These are phyloP conservation scores for Sinocyclocheilus rhinocerous DNA, from an alignment of 2,113 vertebrate species.

Conservation along the genomic window DNA sequence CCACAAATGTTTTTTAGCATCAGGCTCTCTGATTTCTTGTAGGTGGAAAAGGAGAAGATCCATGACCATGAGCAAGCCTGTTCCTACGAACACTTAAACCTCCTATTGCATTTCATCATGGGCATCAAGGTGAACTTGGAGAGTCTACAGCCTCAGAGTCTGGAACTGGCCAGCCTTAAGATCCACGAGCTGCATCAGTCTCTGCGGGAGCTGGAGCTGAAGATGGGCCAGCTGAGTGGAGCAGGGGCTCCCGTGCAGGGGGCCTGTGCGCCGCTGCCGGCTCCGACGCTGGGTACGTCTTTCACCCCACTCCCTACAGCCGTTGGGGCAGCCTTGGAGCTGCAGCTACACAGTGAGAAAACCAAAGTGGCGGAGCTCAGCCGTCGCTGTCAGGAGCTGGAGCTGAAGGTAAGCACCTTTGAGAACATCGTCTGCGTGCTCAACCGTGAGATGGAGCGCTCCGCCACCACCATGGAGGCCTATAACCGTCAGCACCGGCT, in stretches of 20 bases:
- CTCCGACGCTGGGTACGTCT: slow-evolving; percentile 70
- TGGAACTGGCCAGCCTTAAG: slow-evolving; percentile 78
- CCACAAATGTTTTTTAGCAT: neutral
- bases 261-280: slow-evolving; percentile 54
- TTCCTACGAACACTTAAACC: slow-evolving; percentile 86
- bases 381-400: slow-evolving; percentile 82
- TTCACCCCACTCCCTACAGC: slow-evolving; percentile 75
- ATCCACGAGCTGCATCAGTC: slow-evolving; percentile 79
- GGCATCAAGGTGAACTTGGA: slow-evolving; percentile 82
- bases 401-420: slow-evolving; percentile 88
- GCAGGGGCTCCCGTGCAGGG: slow-evolving; percentile 65
- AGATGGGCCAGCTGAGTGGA: slow-evolving; percentile 74
- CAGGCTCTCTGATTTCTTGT: slow-evolving; percentile 19
- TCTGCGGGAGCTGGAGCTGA: slow-evolving; percentile 77
- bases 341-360: slow-evolving; percentile 79
- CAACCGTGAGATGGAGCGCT: slow-evolving; percentile 92
- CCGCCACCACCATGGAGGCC: slow-evolving; percentile 85
- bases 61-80: slow-evolving; percentile 84
- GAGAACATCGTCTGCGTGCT: slow-evolving; percentile 97
- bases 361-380: slow-evolving; percentile 77
- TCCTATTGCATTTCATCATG: slow-evolving; percentile 87
- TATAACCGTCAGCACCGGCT: slow-evolving; percentile 87
- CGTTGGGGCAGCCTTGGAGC: slow-evolving; percentile 71
- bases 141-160: slow-evolving; percentile 78
- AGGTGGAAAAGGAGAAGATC: slow-evolving; percentile 89